Conservation (phyloP, 2,113 vertebrate genomes). For the Aramus guarauna region DNA sequence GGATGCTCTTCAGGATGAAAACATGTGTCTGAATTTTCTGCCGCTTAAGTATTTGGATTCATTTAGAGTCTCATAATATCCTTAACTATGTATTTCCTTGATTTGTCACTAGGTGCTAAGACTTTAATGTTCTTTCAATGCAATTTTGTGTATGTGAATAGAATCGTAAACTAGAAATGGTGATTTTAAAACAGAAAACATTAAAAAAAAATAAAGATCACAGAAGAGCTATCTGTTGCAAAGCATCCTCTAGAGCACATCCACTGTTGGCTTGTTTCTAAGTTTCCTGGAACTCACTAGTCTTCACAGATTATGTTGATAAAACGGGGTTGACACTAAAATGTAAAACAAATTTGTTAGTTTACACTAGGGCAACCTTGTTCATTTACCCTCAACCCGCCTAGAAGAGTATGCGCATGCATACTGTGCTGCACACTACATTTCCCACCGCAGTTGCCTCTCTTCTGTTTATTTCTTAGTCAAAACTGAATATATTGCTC, state of each 20-base stretch:
- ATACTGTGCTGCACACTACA: neutral
- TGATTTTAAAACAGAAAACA: neutral
- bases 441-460: neutral
- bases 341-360: neutral
- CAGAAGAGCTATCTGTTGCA: neutral
- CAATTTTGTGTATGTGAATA: neutral
- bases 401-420: neutral
- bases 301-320: neutral
- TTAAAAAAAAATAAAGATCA: neutral
- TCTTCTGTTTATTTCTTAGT: constrained; percentile 30
- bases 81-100: neutral
- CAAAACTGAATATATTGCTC: constrained; percentile 4
- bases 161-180: neutral
- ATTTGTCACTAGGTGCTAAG: constrained; percentile 6
- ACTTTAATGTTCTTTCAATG: neutral
- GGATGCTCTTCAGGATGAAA: neutral
- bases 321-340: neutral
- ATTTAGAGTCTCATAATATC: neutral
- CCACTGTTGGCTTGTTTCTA: neutral
- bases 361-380: neutral
- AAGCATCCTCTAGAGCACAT: neutral
- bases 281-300: neutral
- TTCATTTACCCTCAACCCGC: neutral
- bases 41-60: neutral
- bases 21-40: neutral